phyloP scores from a whole-genome alignment of 2,797 vertebrate species.

The Masticophis lateralis region DNA sequence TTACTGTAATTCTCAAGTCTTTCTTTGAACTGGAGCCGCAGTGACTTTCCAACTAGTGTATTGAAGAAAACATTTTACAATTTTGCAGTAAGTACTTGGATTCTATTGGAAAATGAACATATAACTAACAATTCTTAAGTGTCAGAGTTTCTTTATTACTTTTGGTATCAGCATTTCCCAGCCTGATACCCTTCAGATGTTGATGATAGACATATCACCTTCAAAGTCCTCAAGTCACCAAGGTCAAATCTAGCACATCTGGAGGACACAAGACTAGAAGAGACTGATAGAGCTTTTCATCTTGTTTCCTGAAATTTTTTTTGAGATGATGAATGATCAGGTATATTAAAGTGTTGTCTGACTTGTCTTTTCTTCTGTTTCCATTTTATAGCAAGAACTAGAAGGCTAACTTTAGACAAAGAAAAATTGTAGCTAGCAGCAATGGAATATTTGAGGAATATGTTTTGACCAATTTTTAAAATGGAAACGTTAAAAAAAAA shows the following conservation, averaged over 20 bases:
- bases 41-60: neutral
- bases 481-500: slow-evolving; percentile 41
- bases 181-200: neutral
- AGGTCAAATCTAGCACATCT: neutral
- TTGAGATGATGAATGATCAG: neutral
- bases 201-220: neutral
- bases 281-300: neutral
- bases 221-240: neutral
- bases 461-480: slow-evolving; percentile 45
- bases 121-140: neutral
- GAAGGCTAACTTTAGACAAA: slow-evolving; percentile 19
- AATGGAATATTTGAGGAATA: neutral
- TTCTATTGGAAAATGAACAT: neutral
- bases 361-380: neutral
- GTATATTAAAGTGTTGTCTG: neutral
- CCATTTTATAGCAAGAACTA: neutral
- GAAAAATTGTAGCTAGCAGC: neutral
- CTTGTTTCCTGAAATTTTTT: neutral
- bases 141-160: neutral
- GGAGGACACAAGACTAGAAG: neutral
- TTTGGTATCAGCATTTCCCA: neutral
- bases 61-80: neutral
- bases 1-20: neutral
- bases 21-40: neutral
- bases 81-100: neutral